Evolutionary conservation across 2,113 vertebrate genomes (phyloP).

Genomic region (Vireo altiloquus): DNA sequence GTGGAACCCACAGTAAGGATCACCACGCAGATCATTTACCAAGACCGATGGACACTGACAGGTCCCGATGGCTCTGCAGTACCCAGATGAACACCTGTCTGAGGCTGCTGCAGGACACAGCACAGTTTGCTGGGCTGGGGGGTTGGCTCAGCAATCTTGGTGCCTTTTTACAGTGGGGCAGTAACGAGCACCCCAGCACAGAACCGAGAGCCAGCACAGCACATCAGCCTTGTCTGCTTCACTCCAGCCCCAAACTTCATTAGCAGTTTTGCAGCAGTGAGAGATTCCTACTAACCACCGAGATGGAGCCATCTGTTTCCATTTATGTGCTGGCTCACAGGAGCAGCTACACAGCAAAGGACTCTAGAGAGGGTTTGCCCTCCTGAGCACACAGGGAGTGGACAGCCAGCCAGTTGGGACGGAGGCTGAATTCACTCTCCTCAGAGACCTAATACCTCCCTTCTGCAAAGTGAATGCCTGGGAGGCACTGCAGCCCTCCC

Average conservation of each 20-base stretch:
- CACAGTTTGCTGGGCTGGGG: rapidly evolving
- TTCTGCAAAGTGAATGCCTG: neutral
- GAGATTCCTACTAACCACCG: neutral
- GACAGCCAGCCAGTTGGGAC: neutral
- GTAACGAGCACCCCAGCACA: neutral
- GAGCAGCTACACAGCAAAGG: neutral
- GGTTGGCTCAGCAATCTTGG: neutral
- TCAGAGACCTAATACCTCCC: neutral
- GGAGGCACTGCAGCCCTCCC: neutral
- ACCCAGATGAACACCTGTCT: neutral
- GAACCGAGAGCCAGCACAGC: neutral
- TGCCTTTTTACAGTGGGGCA: neutral
- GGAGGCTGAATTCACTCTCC: neutral
- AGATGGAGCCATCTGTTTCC: constrained; percentile 27
- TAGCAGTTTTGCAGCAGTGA: constrained; percentile 12
- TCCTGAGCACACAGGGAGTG: neutral
- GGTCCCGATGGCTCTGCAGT: neutral
- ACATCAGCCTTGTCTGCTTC: neutral
- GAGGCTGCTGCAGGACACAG: neutral
- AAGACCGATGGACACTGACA: neutral
- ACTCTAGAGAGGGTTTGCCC: neutral
- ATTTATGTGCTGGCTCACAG: neutral
- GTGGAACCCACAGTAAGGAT: neutral
- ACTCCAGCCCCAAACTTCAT: neutral
- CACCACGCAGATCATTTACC: neutral